A percentile compares a stretch with the other conserved stretches of the same genome.
These are phyloP conservation scores for Nymphicus hollandicus DNA, from an alignment of 2,113 vertebrate species.

Conservation along the genomic window DNA sequence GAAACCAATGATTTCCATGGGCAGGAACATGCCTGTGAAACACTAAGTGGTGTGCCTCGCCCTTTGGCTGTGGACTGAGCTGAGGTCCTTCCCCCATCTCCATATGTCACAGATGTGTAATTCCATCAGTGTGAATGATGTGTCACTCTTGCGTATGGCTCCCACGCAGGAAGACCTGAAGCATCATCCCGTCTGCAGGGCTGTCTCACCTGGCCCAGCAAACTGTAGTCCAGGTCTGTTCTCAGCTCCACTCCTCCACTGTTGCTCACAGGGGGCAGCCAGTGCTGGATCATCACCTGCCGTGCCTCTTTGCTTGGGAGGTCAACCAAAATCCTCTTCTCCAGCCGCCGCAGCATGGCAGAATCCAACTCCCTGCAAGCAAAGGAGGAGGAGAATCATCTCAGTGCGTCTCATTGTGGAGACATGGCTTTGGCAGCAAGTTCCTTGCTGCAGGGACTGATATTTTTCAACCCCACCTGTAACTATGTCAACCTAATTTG, in stretches of 20 bases:
- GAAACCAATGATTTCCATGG: rapidly evolving
- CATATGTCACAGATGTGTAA: rapidly evolving
- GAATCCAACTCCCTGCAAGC: conserved; percentile 88
- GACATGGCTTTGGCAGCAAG: rapidly evolving
- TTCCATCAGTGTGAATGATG: rapidly evolving
- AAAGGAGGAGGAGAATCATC: neutral
- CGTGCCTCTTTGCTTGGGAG: conserved; percentile 85
- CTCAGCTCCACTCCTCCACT: conserved; percentile 78
- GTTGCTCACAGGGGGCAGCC: conserved; percentile 87
- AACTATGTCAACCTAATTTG: neutral
- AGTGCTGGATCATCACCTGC: conserved; percentile 87
- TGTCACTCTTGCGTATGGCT: rapidly evolving
- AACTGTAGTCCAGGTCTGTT: conserved; percentile 81
- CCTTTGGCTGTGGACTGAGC: neutral
- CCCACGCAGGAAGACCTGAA: neutral
- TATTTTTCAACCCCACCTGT: neutral
- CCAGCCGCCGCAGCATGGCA: conserved; percentile 90
- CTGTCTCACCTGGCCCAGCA: conserved; percentile 80
- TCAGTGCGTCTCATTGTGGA: rapidly evolving
- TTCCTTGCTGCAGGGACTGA: neutral
- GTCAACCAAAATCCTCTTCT: conserved; percentile 93
- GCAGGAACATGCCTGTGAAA: rapidly evolving
- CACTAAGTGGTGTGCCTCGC: rapidly evolving
- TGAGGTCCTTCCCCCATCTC: neutral
- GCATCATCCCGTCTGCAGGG: rapidly evolving